Percentiles rank a stretch among this genome's conserved stretches.
These are phyloP conservation scores for Cyclura pinguis DNA, from an alignment of 2,797 vertebrate species.

Conservation along the genomic window DNA sequence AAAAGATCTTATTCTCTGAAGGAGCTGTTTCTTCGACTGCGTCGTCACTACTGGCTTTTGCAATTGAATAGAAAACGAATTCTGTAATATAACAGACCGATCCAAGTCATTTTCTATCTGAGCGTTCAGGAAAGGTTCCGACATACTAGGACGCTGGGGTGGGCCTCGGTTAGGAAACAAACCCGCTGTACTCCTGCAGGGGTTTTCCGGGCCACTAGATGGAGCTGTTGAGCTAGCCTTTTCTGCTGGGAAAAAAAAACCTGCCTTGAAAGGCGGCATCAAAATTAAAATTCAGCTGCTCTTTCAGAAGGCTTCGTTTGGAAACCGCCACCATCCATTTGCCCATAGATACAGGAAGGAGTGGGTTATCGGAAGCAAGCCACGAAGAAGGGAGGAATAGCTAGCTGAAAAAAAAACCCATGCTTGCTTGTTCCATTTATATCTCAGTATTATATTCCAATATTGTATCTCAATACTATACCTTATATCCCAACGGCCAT, in stretches of 20 bases:
- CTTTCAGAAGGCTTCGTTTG: not conserved
- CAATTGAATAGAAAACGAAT: not conserved
- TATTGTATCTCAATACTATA: no score
- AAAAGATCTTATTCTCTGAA: not conserved
- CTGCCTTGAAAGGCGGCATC: not conserved
- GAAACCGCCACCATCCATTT: no score
- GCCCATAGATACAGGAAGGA: not conserved
- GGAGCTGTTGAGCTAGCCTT: not conserved
- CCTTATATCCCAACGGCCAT: no score
- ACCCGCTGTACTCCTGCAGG: not conserved
- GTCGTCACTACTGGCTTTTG: no score
- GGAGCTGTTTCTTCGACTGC: not conserved
- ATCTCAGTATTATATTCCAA: no score
- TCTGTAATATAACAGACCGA: not conserved
- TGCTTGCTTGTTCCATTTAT: not conserved
- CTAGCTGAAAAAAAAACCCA: not conserved
- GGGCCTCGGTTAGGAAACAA: no score
- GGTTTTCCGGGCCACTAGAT: not conserved
- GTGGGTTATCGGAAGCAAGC: not conserved
- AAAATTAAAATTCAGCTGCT: not conserved
- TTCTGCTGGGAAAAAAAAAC: not conserved
- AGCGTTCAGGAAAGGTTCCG: not conserved
- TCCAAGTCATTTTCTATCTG: not conserved
- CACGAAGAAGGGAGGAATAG: not conserved
- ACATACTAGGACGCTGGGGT: not conserved